Evolutionary conservation across 1,140 invertebrate genomes (phyloP).

Genomic region (Orussus abietinus): DNA sequence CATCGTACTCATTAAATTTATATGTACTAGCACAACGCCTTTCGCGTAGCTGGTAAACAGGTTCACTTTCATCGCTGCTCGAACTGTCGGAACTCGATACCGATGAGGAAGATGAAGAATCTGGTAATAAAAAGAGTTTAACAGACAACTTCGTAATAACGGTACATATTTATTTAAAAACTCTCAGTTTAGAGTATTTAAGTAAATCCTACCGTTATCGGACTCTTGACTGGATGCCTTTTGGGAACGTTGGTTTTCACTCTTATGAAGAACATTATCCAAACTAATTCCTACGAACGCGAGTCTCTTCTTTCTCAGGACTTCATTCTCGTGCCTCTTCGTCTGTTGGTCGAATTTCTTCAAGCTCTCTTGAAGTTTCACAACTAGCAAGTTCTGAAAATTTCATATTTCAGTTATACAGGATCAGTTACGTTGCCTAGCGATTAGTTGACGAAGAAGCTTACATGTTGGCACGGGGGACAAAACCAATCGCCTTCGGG

Average conservation of each 20-base stretch:
- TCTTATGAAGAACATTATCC: constrained; percentile 66
- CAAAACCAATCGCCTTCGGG: constrained; percentile 98
- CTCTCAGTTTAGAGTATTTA: too few species aligned
- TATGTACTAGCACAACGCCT: constrained; percentile 76
- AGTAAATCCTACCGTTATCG: constrained; percentile 31
- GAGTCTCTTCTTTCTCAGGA: constrained; percentile 67
- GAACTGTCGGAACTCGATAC: constrained; percentile 49
- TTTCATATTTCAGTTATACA: constrained; percentile 8
- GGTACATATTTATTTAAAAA: too few species aligned
- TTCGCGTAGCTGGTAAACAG: constrained; percentile 77
- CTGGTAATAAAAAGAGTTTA: too few species aligned
- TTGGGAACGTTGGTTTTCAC: constrained; percentile 24
- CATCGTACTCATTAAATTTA: constrained; percentile 87
- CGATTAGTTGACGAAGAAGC: too few species aligned
- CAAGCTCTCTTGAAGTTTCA: constrained; percentile 62
- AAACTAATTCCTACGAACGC: constrained; percentile 75
- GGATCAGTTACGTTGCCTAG: too few species aligned
- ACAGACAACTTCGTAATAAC: too few species aligned
- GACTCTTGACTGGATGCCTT: constrained; percentile 39
- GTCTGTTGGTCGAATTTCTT: constrained; percentile 60
- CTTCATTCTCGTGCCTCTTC: constrained; percentile 65
- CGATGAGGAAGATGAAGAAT: constrained; percentile 35
- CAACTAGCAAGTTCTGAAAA: constrained; percentile 66
- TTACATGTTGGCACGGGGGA: constrained; percentile 87
- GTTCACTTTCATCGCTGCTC: constrained; percentile 62